These are phyloP conservation scores for Sebastes kiyomatsui DNA, from an alignment of 2,797 vertebrate species.

Conservation along the genomic window DNA sequence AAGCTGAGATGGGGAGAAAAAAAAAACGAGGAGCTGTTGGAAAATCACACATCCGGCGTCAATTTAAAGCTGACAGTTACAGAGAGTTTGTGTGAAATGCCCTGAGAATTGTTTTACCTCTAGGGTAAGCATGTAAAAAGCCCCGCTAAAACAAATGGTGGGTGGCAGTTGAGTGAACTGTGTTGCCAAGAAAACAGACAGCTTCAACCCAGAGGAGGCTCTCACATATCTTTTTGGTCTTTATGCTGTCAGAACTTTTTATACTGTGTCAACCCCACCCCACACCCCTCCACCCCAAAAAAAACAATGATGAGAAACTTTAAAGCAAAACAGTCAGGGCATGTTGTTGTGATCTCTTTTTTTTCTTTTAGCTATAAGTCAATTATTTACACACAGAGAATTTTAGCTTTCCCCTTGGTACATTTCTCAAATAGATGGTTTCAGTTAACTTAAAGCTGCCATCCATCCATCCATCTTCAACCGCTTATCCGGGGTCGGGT, in stretches of 20 bases:
- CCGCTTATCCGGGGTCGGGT: no score
- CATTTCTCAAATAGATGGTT: neutral
- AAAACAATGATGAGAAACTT: conserved; percentile 35
- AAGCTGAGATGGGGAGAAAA: conserved; percentile 6
- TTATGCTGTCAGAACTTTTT: conserved; percentile 36
- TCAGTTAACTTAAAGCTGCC: neutral
- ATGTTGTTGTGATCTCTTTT: neutral
- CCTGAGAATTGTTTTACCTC: conserved; percentile 49
- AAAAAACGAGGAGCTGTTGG: conserved; percentile 13
- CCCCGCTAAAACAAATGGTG: conserved; percentile 42
- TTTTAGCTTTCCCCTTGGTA: neutral
- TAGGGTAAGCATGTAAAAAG: conserved; percentile 25
- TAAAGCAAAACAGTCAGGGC: neutral
- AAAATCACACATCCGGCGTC: conserved; percentile 33
- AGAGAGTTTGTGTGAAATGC: conserved; percentile 42
- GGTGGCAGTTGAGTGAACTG: conserved; percentile 49
- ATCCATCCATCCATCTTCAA: no score
- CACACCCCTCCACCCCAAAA: no score
- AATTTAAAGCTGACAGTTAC: conserved; percentile 55
- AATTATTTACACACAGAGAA: neutral
- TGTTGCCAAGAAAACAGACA: conserved; percentile 41
- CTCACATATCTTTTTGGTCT: conserved; percentile 35
- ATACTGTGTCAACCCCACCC: conserved; percentile 2
- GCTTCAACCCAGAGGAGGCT: conserved; percentile 37
- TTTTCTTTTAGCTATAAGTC: neutral